These are phyloP conservation scores for Lagorchestes hirsutus DNA, from an alignment of 2,797 vertebrate genomes.

Conservation along the genomic window DNA sequence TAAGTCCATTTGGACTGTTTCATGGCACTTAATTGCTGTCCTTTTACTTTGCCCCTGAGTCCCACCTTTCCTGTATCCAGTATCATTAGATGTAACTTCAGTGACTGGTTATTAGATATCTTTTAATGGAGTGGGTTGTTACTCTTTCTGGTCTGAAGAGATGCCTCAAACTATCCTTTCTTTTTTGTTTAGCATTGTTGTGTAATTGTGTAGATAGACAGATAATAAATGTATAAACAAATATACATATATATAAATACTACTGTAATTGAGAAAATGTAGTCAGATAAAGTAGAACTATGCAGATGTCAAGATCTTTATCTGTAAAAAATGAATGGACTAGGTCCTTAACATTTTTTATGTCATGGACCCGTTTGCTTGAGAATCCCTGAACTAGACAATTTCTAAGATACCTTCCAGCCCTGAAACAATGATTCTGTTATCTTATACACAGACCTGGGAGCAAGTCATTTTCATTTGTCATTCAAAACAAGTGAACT, in stretches of 20 bases:
- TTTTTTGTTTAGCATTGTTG: conserved; percentile 45
- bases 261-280: neutral
- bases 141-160: conserved; percentile 50
- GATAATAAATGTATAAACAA: too few species aligned
- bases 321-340: neutral
- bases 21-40: conserved; percentile 70
- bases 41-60: conserved; percentile 42
- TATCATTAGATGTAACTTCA: conserved; percentile 64
- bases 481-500: neutral
- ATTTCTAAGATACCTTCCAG: neutral
- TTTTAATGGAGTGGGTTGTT: conserved; percentile 49
- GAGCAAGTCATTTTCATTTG: neutral
- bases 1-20: conserved; percentile 56
- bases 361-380: neutral
- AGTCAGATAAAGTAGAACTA: neutral
- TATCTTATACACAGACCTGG: neutral
- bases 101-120: conserved; percentile 54
- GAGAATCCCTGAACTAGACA: neutral
- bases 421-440: neutral
- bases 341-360: neutral
- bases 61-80: conserved; percentile 43
- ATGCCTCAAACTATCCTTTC: conserved; percentile 29
- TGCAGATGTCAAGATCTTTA: neutral
- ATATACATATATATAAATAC: neutral
- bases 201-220: conserved; percentile 40